Evolutionary conservation across 2,888 invertebrate genomes (phyloP).

Genomic region (Pantelozetes paolii): DNA sequence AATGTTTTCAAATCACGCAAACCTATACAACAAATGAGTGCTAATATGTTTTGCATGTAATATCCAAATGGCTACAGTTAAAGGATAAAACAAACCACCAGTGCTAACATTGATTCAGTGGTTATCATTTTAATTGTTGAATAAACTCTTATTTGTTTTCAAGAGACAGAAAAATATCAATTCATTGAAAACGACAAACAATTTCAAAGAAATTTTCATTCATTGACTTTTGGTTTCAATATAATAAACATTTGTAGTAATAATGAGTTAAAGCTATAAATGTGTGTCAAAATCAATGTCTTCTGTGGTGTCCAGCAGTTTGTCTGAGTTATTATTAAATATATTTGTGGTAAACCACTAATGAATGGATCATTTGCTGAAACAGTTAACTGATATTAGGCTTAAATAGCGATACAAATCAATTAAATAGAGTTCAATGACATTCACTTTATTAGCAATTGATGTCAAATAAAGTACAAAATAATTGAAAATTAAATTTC

Average conservation of each 20-base stretch:
- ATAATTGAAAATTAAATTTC: no score
- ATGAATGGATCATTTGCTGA: constrained; percentile 3
- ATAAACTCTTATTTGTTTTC: not conserved
- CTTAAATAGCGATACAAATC: not conserved
- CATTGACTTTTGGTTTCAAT: not conserved
- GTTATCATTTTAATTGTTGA: constrained; percentile 6
- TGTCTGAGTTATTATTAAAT: not conserved
- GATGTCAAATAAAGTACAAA: not conserved
- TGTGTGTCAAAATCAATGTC: not conserved
- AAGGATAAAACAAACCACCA: not conserved
- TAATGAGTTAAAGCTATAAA: not conserved
- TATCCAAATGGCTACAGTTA: no score
- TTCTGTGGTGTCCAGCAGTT: not conserved
- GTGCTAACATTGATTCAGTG: not conserved
- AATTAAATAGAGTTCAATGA: not conserved
- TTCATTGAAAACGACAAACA: not conserved
- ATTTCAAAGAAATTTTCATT: no score
- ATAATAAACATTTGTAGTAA: not conserved
- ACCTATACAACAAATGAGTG: constrained; percentile 1
- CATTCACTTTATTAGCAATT: not conserved
- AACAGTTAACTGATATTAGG: not conserved
- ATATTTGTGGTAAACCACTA: not conserved
- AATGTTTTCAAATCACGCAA: constrained; percentile 23
- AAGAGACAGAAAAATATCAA: not conserved
- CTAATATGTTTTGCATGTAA: constrained; percentile 14